phyloP scores from a whole-genome alignment of 2,113 vertebrate species.

The Xyliphius kryptos region DNA sequence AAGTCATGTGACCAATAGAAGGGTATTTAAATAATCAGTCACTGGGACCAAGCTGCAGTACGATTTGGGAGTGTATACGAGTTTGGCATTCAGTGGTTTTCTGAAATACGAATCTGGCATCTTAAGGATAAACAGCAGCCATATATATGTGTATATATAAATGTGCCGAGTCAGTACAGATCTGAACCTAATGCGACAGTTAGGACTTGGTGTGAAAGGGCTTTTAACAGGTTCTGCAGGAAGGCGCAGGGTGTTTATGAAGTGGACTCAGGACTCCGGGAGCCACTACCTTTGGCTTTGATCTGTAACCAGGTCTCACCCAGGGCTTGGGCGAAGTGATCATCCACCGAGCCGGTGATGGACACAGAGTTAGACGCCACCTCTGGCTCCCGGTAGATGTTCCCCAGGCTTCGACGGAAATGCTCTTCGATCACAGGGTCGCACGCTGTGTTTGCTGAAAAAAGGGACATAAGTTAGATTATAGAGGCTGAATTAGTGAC shows the following conservation, averaged over 20 bases:
- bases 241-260: conserved; percentile 7
- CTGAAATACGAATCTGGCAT: too few species aligned
- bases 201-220: conserved; percentile 20
- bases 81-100: too few species aligned
- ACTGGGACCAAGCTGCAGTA: too few species aligned
- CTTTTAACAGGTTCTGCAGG: neutral
- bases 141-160: too few species aligned
- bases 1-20: too few species aligned
- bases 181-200: too few species aligned
- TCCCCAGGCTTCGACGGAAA: conserved; percentile 94
- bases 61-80: too few species aligned
- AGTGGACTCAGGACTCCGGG: conserved; percentile 75
- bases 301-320: conserved; percentile 97
- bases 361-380: conserved; percentile 90
- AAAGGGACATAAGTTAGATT: neutral
- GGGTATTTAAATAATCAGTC: too few species aligned
- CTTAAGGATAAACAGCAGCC: too few species aligned
- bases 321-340: conserved; percentile 98
- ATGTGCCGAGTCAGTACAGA: too few species aligned
- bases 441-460: conserved; percentile 74
- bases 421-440: conserved; percentile 98
- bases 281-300: conserved; percentile 84
- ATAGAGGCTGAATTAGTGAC: neutral
- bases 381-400: conserved; percentile 96
- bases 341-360: conserved; percentile 94